Evolutionary conservation across 2,797 vertebrate genomes (phyloP).

Genomic region (Diplodus sargus): DNA sequence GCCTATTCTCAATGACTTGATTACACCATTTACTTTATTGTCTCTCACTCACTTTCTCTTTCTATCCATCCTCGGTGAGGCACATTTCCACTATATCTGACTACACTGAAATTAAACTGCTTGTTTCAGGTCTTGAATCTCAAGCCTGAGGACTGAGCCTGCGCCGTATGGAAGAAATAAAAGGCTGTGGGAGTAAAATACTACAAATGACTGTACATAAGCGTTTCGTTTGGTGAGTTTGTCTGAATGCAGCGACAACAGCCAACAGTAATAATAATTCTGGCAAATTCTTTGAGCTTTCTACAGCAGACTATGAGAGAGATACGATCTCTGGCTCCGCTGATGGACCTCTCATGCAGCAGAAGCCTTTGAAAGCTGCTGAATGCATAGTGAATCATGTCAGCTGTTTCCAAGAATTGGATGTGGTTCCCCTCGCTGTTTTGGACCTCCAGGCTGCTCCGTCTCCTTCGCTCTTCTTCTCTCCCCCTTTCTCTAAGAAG

Average conservation of each 20-base stretch:
- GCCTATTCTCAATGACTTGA: slow-evolving; percentile 26
- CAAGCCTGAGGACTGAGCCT: slow-evolving; percentile 37
- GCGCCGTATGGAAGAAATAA: slow-evolving; percentile 24
- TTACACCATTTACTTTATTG: slow-evolving; percentile 48
- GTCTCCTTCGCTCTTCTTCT: slow-evolving; percentile 20
- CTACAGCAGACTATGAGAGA: slow-evolving; percentile 31
- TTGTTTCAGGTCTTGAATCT: slow-evolving; percentile 25
- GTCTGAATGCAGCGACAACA: slow-evolving; percentile 46
- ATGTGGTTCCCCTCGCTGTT: slow-evolving; percentile 47
- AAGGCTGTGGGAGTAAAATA: slow-evolving; percentile 45
- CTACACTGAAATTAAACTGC: neutral
- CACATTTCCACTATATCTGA: slow-evolving; percentile 13
- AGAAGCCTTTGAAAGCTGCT: slow-evolving; percentile 54
- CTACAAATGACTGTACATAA: slow-evolving; percentile 41
- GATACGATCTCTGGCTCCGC: slow-evolving; percentile 52
- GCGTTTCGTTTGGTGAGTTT: slow-evolving; percentile 38
- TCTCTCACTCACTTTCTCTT: slow-evolving; percentile 27
- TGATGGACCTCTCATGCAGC: slow-evolving; percentile 35
- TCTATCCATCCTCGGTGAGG: slow-evolving; percentile 4
- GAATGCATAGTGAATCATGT: slow-evolving; percentile 69
- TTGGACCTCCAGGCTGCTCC: slow-evolving; percentile 30
- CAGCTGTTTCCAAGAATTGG: slow-evolving; percentile 72
- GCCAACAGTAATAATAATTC: slow-evolving; percentile 60
- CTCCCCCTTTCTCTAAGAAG: slow-evolving; percentile 20
- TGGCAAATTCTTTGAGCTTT: slow-evolving; percentile 38